These are phyloP conservation scores for Nothocercus nigrocapillus DNA, from an alignment of 2,113 vertebrate genomes.

Conservation along the genomic window DNA sequence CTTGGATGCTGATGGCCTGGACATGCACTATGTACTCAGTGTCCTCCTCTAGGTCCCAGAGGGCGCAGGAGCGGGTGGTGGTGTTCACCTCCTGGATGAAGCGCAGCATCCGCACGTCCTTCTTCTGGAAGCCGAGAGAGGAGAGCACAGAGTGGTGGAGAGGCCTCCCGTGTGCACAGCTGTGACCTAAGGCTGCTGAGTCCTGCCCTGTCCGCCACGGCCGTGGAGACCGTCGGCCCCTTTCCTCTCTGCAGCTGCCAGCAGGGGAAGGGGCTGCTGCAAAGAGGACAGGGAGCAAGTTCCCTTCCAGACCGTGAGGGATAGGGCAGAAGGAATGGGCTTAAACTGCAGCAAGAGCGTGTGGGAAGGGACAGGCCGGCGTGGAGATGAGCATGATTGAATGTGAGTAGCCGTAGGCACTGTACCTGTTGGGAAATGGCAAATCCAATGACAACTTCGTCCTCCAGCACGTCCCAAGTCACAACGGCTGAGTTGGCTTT, in stretches of 20 bases:
- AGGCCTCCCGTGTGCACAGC: background rate
- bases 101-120: conserved; percentile 93
- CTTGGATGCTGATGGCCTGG: conserved; percentile 93
- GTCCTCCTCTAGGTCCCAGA: conserved; percentile 97
- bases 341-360: background rate
- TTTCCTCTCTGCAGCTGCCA: conserved; percentile 19
- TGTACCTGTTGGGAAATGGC: conserved; percentile 96
- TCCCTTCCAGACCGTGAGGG: background rate
- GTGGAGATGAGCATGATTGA: fast-evolving
- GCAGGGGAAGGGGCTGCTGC: background rate
- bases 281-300: background rate
- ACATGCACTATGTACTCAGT: conserved; percentile 96
- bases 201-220: conserved; percentile 15
- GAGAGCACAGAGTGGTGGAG: conserved; percentile 65
- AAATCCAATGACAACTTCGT: conserved; percentile 96
- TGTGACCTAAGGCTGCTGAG: background rate
- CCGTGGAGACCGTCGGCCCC: fast-evolving
- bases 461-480: conserved; percentile 95
- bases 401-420: background rate
- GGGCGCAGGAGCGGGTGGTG: conserved; percentile 92
- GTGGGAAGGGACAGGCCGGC: background rate
- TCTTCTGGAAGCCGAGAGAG: conserved; percentile 85
- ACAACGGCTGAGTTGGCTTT: conserved; percentile 94
- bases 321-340: background rate
- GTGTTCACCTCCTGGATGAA: conserved; percentile 99